These are phyloP conservation scores for Scopus umbretta DNA, from an alignment of 2,113 vertebrate species.

Conservation along the genomic window DNA sequence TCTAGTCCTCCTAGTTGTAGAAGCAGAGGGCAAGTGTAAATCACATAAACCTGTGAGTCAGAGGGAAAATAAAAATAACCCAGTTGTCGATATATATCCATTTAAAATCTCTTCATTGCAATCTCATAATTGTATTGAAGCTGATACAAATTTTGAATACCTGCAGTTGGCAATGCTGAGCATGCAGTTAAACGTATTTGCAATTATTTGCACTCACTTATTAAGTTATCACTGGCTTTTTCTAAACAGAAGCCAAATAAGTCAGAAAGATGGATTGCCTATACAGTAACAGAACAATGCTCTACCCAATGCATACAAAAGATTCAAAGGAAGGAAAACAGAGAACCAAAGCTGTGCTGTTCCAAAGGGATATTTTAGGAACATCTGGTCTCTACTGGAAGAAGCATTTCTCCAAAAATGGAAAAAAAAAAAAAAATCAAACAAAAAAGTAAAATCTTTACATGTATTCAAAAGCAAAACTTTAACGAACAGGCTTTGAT, in stretches of 20 bases:
- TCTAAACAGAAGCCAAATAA: not conserved
- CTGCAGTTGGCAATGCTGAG: not conserved
- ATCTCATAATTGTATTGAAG: not conserved
- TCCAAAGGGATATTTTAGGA: not conserved
- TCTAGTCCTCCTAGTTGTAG: not conserved
- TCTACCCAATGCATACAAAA: not conserved
- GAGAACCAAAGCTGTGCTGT: not conserved
- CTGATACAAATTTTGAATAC: not conserved
- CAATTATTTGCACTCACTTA: not conserved
- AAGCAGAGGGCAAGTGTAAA: not conserved
- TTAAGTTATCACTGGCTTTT: not conserved
- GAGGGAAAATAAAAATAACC: not conserved
- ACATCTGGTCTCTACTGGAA: not conserved
- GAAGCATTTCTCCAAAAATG: constrained; percentile 9
- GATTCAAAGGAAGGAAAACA: not conserved
- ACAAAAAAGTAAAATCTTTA: constrained; percentile 66
- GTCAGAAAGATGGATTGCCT: not conserved
- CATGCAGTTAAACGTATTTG: not conserved
- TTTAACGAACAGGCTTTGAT: constrained; percentile 73
- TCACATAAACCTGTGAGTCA: not conserved
- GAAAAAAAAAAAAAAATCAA: not conserved
- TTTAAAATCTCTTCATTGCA: not conserved
- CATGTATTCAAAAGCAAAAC: constrained; percentile 72
- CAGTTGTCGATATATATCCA: not conserved
- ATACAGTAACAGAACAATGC: constrained; percentile 22